Evolutionary conservation across 2,888 invertebrate genomes (phyloP).

Genomic region (Stenodera caucasica): DNA sequence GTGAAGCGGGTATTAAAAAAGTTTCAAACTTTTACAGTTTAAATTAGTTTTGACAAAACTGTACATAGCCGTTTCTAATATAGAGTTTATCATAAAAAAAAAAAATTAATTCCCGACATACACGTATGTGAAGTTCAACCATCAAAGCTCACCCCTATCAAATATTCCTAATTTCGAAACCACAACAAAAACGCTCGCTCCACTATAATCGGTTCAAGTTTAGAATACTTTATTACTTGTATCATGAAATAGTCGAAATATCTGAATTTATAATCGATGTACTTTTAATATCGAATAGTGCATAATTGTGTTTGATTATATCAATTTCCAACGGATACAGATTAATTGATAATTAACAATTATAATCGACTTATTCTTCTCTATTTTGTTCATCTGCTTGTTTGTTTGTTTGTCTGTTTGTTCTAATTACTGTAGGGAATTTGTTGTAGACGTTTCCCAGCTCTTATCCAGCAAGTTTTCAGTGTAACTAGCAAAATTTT

Average conservation of each 20-base stretch:
- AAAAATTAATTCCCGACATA: background rate
- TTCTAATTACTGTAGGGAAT: slow-evolving; percentile 21
- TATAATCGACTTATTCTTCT: background rate
- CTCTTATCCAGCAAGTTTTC: slow-evolving; percentile 11
- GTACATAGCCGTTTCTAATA: background rate
- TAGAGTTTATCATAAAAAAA: background rate
- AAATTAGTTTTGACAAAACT: slow-evolving; percentile 6
- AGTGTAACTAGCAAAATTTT: slow-evolving; percentile 15
- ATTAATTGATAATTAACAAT: background rate
- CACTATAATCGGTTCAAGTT: too few relatives aligned
- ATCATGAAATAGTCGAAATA: too few relatives aligned
- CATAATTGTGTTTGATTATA: too few relatives aligned
- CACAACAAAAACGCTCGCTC: too few relatives aligned
- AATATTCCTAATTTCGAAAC: too few relatives aligned
- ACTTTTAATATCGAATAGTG: too few relatives aligned
- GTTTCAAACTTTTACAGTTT: slow-evolving; percentile 1
- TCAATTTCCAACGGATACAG: too few relatives aligned
- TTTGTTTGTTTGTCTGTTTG: slow-evolving; percentile 12
- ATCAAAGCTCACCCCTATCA: too few relatives aligned
- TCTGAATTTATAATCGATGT: too few relatives aligned
- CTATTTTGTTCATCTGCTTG: slow-evolving; percentile 6
- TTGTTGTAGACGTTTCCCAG: slow-evolving; percentile 7
- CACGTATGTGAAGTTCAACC: background rate
- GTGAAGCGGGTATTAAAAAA: slow-evolving; percentile 3
- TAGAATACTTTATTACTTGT: too few relatives aligned